phyloP scores from a whole-genome alignment of 2,797 vertebrate genomes.

The Phoebastria nigripes region DNA sequence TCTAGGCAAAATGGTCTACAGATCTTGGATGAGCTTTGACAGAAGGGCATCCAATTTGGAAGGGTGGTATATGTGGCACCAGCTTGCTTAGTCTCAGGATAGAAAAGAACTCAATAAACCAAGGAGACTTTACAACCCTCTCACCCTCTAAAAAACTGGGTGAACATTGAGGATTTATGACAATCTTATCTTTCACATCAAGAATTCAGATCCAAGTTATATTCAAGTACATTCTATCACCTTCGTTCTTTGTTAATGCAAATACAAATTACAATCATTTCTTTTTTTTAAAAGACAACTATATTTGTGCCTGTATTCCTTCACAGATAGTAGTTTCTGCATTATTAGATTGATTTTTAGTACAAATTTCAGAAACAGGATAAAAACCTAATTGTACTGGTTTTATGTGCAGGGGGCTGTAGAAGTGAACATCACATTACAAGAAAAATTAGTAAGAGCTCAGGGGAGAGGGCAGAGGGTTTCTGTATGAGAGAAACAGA shows the following conservation, averaged over 20 bases:
- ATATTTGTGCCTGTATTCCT: not conserved
- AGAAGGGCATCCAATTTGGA: not conserved
- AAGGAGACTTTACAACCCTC: not conserved
- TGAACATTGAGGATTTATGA: not conserved
- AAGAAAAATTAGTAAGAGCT: not conserved
- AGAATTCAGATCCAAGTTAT: not conserved
- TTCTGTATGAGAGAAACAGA: not conserved
- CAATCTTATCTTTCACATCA: not conserved
- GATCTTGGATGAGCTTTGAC: not conserved
- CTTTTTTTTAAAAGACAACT: not conserved
- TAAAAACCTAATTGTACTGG: not conserved
- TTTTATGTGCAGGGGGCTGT: not conserved
- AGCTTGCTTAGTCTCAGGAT: not conserved
- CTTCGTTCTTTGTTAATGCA: not conserved
- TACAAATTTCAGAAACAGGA: not conserved
- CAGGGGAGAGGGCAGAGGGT: not conserved
- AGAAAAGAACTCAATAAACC: not conserved
- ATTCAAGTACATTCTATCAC: not conserved
- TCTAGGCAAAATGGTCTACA: not conserved
- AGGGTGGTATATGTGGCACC: not conserved
- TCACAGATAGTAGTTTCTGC: not conserved
- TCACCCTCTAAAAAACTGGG: not conserved
- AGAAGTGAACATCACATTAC: not conserved
- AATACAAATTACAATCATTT: not conserved
- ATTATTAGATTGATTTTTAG: not conserved